Evolutionary conservation across 2,113 vertebrate genomes (phyloP).

Genomic region (Piprites chloris): DNA sequence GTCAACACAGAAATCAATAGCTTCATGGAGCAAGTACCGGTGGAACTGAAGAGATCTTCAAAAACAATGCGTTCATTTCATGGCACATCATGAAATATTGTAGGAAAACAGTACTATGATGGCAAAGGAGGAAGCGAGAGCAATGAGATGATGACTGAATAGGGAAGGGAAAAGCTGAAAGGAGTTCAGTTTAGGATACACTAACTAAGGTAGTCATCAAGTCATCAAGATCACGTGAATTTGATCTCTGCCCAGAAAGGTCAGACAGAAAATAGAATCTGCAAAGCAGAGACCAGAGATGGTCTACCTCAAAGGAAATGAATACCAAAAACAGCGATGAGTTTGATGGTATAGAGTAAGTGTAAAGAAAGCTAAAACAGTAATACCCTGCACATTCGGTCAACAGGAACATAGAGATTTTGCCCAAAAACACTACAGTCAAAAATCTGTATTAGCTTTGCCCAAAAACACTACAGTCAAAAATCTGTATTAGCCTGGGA

Average conservation of each 20-base stretch:
- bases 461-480: neutral
- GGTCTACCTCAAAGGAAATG: neutral
- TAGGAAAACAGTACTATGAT: neutral
- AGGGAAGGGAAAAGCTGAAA: neutral
- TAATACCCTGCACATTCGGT: neutral
- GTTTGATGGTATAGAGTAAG: neutral
- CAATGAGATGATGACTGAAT: neutral
- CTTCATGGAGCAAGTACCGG: neutral
- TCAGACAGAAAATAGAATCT: neutral
- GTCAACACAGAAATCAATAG: neutral
- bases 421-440: neutral
- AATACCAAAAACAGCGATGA: neutral
- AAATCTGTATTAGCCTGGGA: neutral
- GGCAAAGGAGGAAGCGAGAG: neutral
- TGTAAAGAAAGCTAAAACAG: neutral
- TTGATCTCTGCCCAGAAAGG: neutral
- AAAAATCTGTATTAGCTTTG: neutral
- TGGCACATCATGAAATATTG: neutral
- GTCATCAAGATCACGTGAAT: neutral
- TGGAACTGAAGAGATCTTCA: neutral
- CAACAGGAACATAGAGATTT: neutral
- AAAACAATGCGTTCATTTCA: neutral
- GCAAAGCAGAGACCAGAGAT: neutral
- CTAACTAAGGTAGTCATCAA: neutral
- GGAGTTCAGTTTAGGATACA: neutral